Evolutionary conservation across 2,888 invertebrate species (phyloP).

Genomic region (Pecten maximus): DNA sequence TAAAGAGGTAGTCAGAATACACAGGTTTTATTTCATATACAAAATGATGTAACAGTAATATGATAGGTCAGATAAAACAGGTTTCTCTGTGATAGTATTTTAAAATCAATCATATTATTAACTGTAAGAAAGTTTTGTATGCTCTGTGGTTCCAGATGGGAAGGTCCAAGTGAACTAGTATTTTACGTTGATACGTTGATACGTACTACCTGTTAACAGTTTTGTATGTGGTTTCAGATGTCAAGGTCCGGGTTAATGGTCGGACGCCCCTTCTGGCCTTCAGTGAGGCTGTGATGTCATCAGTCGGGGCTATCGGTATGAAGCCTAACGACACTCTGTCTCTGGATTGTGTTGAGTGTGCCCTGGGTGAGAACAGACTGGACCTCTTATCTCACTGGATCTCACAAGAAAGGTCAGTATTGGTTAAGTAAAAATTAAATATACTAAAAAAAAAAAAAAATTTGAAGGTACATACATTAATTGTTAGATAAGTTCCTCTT

Average conservation of each 20-base stretch:
- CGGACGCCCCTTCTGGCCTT: conserved; percentile 79
- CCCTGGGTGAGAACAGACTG: conserved; percentile 77
- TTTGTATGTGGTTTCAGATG: conserved; percentile 65
- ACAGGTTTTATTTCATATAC: background rate
- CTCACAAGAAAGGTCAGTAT: conserved; percentile 78
- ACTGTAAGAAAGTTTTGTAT: too few relatives aligned
- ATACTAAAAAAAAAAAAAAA: too few relatives aligned
- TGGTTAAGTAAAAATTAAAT: too few relatives aligned
- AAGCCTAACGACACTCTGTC: conserved; percentile 77
- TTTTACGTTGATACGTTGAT: background rate
- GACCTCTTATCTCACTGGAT: conserved; percentile 81
- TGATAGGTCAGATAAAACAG: background rate
- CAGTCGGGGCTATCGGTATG: conserved; percentile 76
- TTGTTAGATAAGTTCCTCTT: too few relatives aligned
- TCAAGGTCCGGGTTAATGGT: conserved; percentile 65
- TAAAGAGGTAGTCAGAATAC: background rate
- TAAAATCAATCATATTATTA: too few relatives aligned
- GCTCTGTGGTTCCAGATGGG: background rate
- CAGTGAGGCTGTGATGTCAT: conserved; percentile 81
- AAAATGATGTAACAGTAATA: background rate
- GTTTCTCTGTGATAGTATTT: background rate
- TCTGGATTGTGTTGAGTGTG: conserved; percentile 78
- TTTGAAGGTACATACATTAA: too few relatives aligned
- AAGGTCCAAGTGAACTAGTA: background rate
- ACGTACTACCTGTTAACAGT: background rate